These are phyloP conservation scores for Orthosia cruda DNA, from an alignment of 2,888 invertebrate genomes.

Conservation along the genomic window DNA sequence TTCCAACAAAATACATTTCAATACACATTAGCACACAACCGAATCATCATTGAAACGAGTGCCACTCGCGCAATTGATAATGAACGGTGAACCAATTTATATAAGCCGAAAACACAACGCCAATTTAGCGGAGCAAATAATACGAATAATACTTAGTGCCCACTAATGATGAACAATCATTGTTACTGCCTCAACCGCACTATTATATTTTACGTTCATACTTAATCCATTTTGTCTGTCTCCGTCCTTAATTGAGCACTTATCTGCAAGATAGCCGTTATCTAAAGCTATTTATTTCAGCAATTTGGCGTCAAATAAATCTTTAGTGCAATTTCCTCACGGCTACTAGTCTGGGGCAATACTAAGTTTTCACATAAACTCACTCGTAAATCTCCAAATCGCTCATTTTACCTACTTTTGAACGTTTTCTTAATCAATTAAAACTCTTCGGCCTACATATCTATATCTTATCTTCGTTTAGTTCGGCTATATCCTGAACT, in stretches of 20 bases:
- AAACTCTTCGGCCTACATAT: conserved; percentile 15
- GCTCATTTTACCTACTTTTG: conserved; percentile 36
- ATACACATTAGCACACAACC: background rate
- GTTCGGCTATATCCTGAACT: background rate
- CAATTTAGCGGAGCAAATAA: conserved; percentile 14
- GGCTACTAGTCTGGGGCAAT: conserved; percentile 35
- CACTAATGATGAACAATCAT: conserved; percentile 35
- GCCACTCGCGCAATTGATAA: conserved; percentile 16
- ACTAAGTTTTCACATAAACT: conserved; percentile 66
- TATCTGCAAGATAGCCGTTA: conserved; percentile 51
- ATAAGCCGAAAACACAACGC: background rate
- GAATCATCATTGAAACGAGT: background rate
- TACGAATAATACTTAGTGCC: background rate
- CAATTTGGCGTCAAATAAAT: conserved; percentile 60
- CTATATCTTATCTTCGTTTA: background rate
- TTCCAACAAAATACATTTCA: conserved; percentile 7
- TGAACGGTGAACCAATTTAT: conserved; percentile 23
- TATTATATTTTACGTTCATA: conserved; percentile 54
- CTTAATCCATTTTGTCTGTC: conserved; percentile 45
- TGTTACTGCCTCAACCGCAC: conserved; percentile 11
- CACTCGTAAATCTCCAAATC: conserved; percentile 54
- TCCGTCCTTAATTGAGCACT: conserved; percentile 55
- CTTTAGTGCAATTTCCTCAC: conserved; percentile 58
- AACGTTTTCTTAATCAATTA: conserved; percentile 43
- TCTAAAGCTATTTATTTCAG: conserved; percentile 62